Conservation (phyloP, 35 echinoderm and acorn worm species). For the Diadema setosum region DNA sequence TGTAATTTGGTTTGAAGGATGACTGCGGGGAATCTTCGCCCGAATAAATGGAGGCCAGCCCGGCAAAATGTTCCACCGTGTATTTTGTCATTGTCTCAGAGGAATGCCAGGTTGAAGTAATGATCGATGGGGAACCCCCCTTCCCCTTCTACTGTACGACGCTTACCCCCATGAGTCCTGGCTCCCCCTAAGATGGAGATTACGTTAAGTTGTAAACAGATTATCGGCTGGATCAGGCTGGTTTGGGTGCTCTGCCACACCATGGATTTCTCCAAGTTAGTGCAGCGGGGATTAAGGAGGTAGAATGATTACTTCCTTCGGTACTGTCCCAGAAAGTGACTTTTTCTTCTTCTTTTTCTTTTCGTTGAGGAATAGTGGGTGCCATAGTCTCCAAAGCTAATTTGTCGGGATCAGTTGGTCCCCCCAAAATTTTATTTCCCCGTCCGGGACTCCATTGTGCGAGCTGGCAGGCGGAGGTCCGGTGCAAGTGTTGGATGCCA, state of each 20-base stretch:
- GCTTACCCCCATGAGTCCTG: not conserved
- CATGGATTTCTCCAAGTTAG: not conserved
- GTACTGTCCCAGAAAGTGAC: too few species aligned
- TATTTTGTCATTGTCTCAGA: conserved; percentile 4
- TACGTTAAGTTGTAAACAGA: not conserved
- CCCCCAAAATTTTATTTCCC: conserved; percentile 19
- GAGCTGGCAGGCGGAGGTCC: not conserved
- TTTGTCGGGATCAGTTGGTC: conserved; percentile 20
- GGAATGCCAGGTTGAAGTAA: not conserved
- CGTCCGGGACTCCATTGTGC: conserved; percentile 6
- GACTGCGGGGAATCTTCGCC: not conserved
- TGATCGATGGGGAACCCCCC: not conserved
- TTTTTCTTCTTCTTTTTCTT: not conserved
- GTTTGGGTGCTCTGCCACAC: not conserved
- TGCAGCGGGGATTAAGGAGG: not conserved
- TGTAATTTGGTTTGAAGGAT: conserved; percentile 14
- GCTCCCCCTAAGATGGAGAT: not conserved
- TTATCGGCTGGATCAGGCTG: not conserved
- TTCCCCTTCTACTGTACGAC: not conserved
- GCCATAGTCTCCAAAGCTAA: conserved; percentile 13
- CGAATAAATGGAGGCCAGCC: not conserved
- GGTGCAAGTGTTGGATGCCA: not conserved
- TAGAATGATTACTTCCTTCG: not conserved
- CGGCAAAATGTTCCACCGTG: not conserved
- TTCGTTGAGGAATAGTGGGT: too few species aligned